Conservation (phyloP, 2,888 invertebrate species). For the Sphinx pinastri region DNA sequence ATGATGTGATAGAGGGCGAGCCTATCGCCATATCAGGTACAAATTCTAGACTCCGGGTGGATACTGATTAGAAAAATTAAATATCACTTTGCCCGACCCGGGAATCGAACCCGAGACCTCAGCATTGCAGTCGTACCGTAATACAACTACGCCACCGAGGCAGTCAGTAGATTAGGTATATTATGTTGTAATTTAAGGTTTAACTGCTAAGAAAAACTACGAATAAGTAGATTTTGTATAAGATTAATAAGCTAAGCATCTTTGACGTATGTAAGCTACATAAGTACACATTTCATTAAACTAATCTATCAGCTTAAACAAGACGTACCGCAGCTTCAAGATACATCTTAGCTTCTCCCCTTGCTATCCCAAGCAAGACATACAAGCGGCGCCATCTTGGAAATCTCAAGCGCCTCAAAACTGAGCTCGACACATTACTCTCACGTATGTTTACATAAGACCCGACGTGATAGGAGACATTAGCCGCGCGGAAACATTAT, state of each 20-base stretch:
- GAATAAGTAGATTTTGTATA: no score
- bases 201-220: neutral
- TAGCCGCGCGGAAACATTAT: slow-evolving; percentile 54
- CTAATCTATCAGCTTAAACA: slow-evolving; percentile 1
- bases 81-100: no score
- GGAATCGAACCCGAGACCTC: no score
- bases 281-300: neutral
- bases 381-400: slow-evolving; percentile 21
- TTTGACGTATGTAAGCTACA: neutral
- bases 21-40: no score
- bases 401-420: slow-evolving; percentile 28
- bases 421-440: slow-evolving; percentile 35
- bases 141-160: no score
- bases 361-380: neutral
- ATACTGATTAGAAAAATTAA: no score
- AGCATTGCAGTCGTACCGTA: no score
- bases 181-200: neutral
- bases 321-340: neutral
- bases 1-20: no score
- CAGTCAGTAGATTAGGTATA: no score
- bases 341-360: neutral
- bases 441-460: slow-evolving; percentile 39
- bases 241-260: neutral
- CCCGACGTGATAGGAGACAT: slow-evolving; percentile 41
- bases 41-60: no score